These are phyloP conservation scores for Pseudorhombus dupliciocellatus DNA, from an alignment of 2,113 vertebrate species.

Conservation along the genomic window DNA sequence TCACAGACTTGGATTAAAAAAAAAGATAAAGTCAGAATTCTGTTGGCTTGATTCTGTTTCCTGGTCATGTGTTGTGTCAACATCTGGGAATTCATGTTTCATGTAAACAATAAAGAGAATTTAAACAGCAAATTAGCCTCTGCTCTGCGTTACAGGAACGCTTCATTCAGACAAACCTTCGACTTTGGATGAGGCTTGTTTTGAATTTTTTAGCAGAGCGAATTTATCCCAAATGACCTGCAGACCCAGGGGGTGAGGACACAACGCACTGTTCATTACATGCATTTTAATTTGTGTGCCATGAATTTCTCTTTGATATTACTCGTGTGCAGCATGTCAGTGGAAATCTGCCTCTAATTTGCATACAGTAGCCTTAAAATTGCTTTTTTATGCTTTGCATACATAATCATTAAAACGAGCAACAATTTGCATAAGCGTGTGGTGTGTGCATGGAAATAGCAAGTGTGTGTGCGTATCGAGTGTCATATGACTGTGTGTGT, in stretches of 20 bases:
- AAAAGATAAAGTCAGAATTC: background rate
- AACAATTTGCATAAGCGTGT: conserved; percentile 47
- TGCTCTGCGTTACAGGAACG: background rate
- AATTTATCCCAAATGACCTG: conserved; percentile 17
- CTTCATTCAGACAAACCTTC: background rate
- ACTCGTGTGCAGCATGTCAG: conserved; percentile 32
- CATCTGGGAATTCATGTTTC: background rate
- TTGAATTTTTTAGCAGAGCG: background rate
- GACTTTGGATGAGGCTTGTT: conserved; percentile 3
- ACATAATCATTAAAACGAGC: conserved; percentile 45
- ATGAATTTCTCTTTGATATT: conserved; percentile 46
- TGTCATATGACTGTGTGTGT: background rate
- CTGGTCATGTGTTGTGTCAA: background rate
- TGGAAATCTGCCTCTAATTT: conserved; percentile 41
- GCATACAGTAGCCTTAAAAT: conserved; percentile 51
- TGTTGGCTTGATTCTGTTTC: background rate
- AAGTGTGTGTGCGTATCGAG: conserved; percentile 9
- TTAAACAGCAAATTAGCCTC: conserved; percentile 5
- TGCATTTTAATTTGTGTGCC: conserved; percentile 44
- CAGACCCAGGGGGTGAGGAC: conserved; percentile 15
- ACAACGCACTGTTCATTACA: conserved; percentile 12
- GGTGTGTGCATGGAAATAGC: conserved; percentile 31
- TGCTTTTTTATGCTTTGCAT: conserved; percentile 33
- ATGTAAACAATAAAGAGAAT: background rate
- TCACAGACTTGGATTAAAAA: background rate